Evolutionary conservation across 2,113 vertebrate species (phyloP).

Genomic region (Heterochromis multidens): DNA sequence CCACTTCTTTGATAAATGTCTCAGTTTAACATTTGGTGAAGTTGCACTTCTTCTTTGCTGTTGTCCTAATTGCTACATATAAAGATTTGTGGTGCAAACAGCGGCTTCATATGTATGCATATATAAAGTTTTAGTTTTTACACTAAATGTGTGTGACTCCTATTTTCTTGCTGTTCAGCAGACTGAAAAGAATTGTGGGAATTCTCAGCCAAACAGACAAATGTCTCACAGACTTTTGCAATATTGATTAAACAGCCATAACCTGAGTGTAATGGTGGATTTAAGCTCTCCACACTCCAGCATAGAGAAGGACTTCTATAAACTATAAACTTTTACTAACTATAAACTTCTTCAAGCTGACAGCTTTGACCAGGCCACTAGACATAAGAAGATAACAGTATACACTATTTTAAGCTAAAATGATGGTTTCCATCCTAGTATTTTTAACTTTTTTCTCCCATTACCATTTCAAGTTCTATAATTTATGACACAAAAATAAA

Average conservation of each 20-base stretch:
- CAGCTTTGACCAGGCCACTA: not conserved
- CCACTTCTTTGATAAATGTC: not conserved
- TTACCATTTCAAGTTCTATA: not conserved
- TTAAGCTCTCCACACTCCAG: not conserved
- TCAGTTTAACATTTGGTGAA: not conserved
- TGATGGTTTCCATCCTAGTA: not conserved
- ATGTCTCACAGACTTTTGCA: not conserved
- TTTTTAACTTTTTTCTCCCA: not conserved
- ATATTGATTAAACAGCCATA: not conserved
- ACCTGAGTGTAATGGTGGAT: not conserved
- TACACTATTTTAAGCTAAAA: not conserved
- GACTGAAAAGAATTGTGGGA: too few species aligned
- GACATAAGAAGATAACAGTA: not conserved
- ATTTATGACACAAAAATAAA: not conserved
- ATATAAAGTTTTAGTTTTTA: not conserved
- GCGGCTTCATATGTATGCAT: not conserved
- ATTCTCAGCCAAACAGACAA: not conserved
- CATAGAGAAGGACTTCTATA: too few species aligned
- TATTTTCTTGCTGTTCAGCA: too few species aligned
- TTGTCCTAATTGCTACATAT: not conserved
- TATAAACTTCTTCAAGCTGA: too few species aligned
- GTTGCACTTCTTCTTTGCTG: not conserved
- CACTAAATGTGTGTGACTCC: accelerated
- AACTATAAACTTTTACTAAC: too few species aligned
- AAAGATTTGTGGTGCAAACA: not conserved